These are phyloP conservation scores for Regulus satrapa DNA, from an alignment of 2,113 vertebrate genomes.

Conservation along the genomic window DNA sequence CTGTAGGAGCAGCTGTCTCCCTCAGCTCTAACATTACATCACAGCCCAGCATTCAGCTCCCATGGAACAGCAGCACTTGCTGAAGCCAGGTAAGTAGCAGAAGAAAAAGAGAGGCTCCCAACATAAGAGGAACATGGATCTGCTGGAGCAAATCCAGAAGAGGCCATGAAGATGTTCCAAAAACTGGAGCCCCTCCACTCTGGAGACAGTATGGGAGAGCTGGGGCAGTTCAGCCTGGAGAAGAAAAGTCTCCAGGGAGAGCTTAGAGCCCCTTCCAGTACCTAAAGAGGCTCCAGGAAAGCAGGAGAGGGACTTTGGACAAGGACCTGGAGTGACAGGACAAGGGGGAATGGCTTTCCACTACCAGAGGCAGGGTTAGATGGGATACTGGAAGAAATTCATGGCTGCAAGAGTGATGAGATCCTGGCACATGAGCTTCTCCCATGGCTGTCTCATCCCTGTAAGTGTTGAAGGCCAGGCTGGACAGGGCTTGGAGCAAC, in stretches of 20 bases:
- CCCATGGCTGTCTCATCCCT: neutral
- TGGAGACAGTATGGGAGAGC: neutral
- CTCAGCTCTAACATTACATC: neutral
- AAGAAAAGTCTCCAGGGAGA: neutral
- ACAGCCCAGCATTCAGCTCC: neutral
- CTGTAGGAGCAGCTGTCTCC: neutral
- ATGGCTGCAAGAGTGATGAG: neutral
- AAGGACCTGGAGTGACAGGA: neutral
- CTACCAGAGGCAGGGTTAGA: neutral
- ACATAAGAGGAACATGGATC: neutral
- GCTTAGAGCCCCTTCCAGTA: fast-evolving
- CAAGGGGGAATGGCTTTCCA: neutral
- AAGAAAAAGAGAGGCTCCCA: neutral
- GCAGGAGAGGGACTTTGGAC: neutral
- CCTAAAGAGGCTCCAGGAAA: neutral
- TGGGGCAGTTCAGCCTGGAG: neutral
- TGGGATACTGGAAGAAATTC: neutral
- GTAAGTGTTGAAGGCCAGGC: neutral
- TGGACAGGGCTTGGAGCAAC: neutral
- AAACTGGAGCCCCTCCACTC: neutral
- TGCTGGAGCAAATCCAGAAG: neutral
- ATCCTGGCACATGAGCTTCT: no score
- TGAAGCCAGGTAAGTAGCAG: neutral
- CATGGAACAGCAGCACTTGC: neutral
- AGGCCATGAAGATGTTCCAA: neutral